Conservation (phyloP, 2,888 invertebrate species). For the Drosophila tanythrix region DNA sequence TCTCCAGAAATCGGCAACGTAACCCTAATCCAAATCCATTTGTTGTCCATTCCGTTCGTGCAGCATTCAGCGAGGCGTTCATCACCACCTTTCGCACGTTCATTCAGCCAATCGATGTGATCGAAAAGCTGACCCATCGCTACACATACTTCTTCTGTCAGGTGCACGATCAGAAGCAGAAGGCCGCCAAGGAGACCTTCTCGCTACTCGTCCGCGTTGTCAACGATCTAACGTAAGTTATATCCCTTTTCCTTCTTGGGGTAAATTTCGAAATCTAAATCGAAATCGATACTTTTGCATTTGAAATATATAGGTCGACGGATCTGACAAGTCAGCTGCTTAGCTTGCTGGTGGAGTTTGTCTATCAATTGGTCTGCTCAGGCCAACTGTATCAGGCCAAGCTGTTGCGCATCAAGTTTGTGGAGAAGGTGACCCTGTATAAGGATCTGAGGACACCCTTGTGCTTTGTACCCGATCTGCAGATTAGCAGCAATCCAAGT, state of each 20-base stretch:
- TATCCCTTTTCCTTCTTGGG: constrained; percentile 64
- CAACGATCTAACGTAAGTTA: constrained; percentile 95
- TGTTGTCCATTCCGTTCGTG: constrained; percentile 56
- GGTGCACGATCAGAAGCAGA: constrained; percentile 89
- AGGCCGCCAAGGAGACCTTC: constrained; percentile 94
- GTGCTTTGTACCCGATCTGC: constrained; percentile 67
- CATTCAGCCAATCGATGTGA: constrained; percentile 93
- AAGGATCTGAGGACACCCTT: constrained; percentile 82
- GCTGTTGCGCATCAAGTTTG: constrained; percentile 93
- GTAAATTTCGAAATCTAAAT: not conserved
- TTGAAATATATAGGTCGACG: constrained; percentile 87
- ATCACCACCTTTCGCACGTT: constrained; percentile 98
- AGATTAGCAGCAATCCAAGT: constrained; percentile 84
- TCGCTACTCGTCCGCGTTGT: constrained; percentile 97
- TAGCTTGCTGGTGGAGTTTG: constrained; percentile 95
- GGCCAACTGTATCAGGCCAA: constrained; percentile 97
- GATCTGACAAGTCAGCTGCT: constrained; percentile 93
- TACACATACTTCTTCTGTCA: constrained; percentile 89
- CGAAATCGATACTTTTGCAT: not conserved
- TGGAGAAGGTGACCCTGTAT: constrained; percentile 89
- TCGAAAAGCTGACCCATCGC: constrained; percentile 92
- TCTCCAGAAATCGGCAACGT: constrained; percentile 28
- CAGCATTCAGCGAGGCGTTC: constrained; percentile 92
- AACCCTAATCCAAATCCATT: constrained; percentile 36
- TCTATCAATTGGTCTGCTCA: constrained; percentile 95